These are phyloP conservation scores for Fabriciana adippe DNA, from an alignment of 2,888 invertebrate species.

Conservation along the genomic window DNA sequence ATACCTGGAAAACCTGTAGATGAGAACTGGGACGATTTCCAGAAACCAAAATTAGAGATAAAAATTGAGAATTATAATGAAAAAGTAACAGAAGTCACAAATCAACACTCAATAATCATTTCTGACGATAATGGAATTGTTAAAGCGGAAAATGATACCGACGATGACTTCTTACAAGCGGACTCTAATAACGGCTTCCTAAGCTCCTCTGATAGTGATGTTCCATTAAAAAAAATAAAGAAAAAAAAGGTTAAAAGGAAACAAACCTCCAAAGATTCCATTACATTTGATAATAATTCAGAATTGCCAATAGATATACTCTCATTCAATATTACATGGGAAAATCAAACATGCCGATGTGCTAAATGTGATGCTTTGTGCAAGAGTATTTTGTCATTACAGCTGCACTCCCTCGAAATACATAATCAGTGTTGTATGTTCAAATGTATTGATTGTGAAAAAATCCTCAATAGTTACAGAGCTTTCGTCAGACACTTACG, in stretches of 20 bases:
- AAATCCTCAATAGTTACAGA: constrained; percentile 57
- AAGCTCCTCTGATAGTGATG: constrained; percentile 62
- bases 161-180: constrained; percentile 45
- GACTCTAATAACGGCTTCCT: constrained; percentile 47
- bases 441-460: constrained; percentile 68
- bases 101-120: background rate
- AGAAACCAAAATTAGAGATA: constrained; percentile 56
- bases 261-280: constrained; percentile 31
- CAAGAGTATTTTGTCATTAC: constrained; percentile 62
- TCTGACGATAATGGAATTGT: constrained; percentile 11
- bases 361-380: constrained; percentile 70
- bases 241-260: constrained; percentile 56
- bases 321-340: constrained; percentile 57
- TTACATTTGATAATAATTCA: constrained; percentile 30
- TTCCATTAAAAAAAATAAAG: constrained; percentile 54
- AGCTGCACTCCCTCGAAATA: constrained; percentile 69
- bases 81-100: constrained; percentile 4
- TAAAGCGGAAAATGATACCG: constrained; percentile 50
- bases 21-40: constrained; percentile 64
- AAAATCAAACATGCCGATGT: constrained; percentile 67
- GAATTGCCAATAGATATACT: constrained; percentile 43
- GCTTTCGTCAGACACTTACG: constrained; percentile 65
- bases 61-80: constrained; percentile 50
- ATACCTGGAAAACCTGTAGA: constrained; percentile 61
- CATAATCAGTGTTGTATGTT: constrained; percentile 66